A percentile compares a stretch with the other conserved stretches of the same genome.
These are phyloP conservation scores for Plebejus argus DNA, from an alignment of 2,888 invertebrate genomes.

Conservation along the genomic window DNA sequence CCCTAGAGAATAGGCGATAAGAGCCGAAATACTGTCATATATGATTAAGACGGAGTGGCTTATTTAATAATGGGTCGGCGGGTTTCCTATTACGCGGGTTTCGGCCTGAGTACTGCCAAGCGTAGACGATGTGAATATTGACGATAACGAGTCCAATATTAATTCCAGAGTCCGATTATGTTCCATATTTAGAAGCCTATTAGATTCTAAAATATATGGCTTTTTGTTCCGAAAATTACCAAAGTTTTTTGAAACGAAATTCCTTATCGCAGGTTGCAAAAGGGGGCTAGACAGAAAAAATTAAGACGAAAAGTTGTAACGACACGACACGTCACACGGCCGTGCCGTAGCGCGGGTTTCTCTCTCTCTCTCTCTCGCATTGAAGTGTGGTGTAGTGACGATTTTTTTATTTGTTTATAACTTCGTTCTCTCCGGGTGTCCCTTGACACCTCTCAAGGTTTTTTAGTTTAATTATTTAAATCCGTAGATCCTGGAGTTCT, in stretches of 20 bases:
- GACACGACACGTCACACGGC: too few species aligned
- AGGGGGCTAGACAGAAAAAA: too few species aligned
- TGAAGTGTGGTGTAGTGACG: too few species aligned
- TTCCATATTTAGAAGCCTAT: neutral
- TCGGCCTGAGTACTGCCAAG: constrained; percentile 10
- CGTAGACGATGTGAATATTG: neutral
- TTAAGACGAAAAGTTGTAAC: too few species aligned
- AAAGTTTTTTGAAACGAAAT: neutral
- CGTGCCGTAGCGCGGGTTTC: too few species aligned
- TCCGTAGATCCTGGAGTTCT: too few species aligned
- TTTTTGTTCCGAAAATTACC: neutral
- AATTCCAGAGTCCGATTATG: neutral
- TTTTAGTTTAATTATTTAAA: too few species aligned
- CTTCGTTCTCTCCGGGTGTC: too few species aligned
- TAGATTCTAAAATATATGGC: neutral
- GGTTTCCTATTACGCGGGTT: neutral
- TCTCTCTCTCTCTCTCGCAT: too few species aligned
- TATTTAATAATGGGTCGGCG: constrained; percentile 8
- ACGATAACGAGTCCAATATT: neutral
- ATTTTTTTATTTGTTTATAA: too few species aligned
- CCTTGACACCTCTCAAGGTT: too few species aligned
- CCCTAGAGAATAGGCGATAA: neutral
- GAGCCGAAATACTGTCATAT: neutral
- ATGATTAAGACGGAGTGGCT: constrained; percentile 10
- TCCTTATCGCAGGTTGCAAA: neutral